Conservation (phyloP, 2,888 invertebrate species). For the Lepidochrysops patricia region DNA sequence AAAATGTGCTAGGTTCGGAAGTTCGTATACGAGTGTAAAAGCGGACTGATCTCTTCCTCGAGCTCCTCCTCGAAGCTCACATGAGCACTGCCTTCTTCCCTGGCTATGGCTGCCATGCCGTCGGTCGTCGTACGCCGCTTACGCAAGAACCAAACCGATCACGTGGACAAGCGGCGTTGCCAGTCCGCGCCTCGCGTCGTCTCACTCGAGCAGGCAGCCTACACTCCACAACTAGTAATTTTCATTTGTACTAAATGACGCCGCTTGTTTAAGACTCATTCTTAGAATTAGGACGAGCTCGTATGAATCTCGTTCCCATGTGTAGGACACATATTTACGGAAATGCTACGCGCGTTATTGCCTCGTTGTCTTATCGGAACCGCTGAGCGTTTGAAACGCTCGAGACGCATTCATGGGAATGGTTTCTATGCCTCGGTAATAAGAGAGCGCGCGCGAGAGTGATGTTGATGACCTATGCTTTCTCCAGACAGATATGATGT, state of each 20-base stretch:
- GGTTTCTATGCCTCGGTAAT: not conserved
- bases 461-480: slow-evolving; percentile 63
- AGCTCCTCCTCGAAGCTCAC: slow-evolving; percentile 25
- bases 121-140: slow-evolving; percentile 62
- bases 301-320: slow-evolving; percentile 31
- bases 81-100: slow-evolving; percentile 28
- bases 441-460: slow-evolving; percentile 25
- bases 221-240: slow-evolving; percentile 55
- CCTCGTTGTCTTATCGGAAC: slow-evolving; percentile 4
- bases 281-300: slow-evolving; percentile 54
- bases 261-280: slow-evolving; percentile 58
- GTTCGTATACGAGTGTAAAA: too few relatives aligned
- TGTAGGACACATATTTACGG: slow-evolving; percentile 31
- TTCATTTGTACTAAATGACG: slow-evolving; percentile 67
- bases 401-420: not conserved
- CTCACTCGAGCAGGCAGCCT: slow-evolving; percentile 51
- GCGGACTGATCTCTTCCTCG: too few relatives aligned
- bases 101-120: slow-evolving; percentile 37
- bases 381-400: not conserved
- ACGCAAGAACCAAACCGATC: slow-evolving; percentile 68
- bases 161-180: slow-evolving; percentile 68
- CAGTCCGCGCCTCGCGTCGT: slow-evolving; percentile 45
- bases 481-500: slow-evolving; percentile 68
- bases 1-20: too few relatives aligned
- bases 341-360: slow-evolving; percentile 20